Evolutionary conservation across 2,113 vertebrate genomes (phyloP).

Genomic region (Podocnemis expansa): DNA sequence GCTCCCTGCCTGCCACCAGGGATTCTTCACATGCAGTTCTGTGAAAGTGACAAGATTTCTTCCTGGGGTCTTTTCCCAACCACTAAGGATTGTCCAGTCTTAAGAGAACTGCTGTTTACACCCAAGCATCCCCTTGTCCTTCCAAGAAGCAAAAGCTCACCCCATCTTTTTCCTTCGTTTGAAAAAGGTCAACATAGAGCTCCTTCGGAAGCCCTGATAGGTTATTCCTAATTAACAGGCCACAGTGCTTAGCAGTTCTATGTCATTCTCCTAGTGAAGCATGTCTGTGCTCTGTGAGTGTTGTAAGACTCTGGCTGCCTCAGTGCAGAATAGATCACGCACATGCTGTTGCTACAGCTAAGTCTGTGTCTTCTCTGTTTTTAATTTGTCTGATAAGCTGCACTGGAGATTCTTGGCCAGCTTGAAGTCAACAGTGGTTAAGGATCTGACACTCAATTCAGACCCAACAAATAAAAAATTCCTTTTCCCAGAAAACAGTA

Average conservation of each 20-base stretch:
- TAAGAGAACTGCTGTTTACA: constrained; percentile 34
- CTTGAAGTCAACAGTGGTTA: neutral
- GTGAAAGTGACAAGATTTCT: neutral
- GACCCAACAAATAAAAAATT: neutral
- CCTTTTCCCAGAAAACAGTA: neutral
- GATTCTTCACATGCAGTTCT: neutral
- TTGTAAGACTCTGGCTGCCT: neutral
- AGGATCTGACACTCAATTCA: neutral
- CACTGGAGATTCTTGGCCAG: neutral
- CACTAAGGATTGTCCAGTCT: neutral
- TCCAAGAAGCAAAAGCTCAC: neutral
- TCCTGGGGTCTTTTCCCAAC: too few species aligned
- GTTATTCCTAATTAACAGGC: too few species aligned
- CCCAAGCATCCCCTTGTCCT: too few species aligned
- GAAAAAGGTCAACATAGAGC: neutral
- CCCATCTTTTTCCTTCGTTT: neutral
- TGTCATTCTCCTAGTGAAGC: neutral
- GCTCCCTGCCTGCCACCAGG: accelerated
- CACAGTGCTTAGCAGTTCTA: neutral
- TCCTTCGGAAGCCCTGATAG: too few species aligned
- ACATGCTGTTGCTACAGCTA: neutral
- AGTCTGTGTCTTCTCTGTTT: neutral
- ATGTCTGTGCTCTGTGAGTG: neutral
- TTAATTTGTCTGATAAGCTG: neutral
- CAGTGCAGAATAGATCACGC: neutral